Conservation (phyloP, 2,113 vertebrate genomes). For the Ascaphus truei region DNA sequence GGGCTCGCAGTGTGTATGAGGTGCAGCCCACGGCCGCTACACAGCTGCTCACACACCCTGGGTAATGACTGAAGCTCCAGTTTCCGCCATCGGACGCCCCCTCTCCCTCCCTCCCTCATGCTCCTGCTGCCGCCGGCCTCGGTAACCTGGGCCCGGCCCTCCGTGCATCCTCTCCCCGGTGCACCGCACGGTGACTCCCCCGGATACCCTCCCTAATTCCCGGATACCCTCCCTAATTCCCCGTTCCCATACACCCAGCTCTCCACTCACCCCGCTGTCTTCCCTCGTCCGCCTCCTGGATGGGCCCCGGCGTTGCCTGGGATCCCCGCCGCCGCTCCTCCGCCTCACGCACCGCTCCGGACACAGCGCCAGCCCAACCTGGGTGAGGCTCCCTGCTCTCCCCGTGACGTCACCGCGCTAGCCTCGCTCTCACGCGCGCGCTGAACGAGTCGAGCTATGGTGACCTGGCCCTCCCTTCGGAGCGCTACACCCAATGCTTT, state of each 20-base stretch:
- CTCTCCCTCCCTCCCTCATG: not conserved
- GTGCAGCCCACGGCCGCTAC: too few species aligned
- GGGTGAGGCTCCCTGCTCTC: slow-evolving; percentile 63
- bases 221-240: not conserved
- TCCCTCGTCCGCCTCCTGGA: slow-evolving; percentile 37
- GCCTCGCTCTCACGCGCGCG: slow-evolving; percentile 51
- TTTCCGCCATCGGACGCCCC: too few species aligned
- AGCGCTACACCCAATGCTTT: not conserved
- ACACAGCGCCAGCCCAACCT: slow-evolving; percentile 39
- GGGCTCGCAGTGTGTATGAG: too few species aligned
- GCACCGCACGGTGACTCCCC: not conserved
- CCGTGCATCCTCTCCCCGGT: slow-evolving; percentile 25
- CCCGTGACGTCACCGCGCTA: slow-evolving; percentile 64
- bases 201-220: not conserved
- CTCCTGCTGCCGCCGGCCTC: not conserved
- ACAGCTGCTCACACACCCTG: too few species aligned
- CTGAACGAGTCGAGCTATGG: slow-evolving; percentile 39
- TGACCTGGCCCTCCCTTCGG: not conserved
- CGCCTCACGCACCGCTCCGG: slow-evolving; percentile 34
- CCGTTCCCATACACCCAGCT: not conserved
- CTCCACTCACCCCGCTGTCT: slow-evolving; percentile 29
- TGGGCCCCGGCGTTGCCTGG: slow-evolving; percentile 41
- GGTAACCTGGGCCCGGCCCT: not conserved
- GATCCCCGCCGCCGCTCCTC: slow-evolving; percentile 36
- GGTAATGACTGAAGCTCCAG: too few species aligned